Percentiles rank a stretch among this genome's conserved stretches.
phyloP scores from a whole-genome alignment of 53 echinoderm and acorn worm species.

The Zoroaster sp. region DNA sequence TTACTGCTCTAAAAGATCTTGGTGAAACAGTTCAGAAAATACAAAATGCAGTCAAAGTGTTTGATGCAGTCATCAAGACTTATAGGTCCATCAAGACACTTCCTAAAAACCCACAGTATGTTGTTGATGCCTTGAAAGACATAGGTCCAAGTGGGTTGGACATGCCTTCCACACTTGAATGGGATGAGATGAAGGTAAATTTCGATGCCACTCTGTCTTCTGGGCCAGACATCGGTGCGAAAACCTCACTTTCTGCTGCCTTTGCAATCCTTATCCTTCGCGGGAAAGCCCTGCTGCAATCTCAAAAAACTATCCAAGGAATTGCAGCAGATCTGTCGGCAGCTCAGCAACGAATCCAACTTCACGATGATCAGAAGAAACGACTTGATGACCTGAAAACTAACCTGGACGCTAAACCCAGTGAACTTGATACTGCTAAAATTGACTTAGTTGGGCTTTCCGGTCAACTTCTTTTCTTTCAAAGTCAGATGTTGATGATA shows the following conservation, averaged over 20 bases:
- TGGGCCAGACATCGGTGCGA: neutral
- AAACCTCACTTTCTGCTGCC: neutral
- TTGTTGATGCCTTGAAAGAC: slow-evolving; percentile 17
- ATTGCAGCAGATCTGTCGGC: slow-evolving; percentile 1
- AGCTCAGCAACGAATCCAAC: slow-evolving; percentile 1
- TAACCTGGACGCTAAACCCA: slow-evolving; percentile 4
- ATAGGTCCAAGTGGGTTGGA: neutral
- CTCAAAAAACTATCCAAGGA: neutral
- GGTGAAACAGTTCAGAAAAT: slow-evolving; percentile 31
- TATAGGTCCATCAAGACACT: neutral
- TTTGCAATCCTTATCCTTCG: slow-evolving; percentile 22
- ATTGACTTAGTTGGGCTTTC: slow-evolving; percentile 37
- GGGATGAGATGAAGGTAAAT: slow-evolving; percentile 40
- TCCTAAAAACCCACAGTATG: neutral
- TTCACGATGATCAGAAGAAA: neutral
- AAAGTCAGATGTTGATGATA: slow-evolving; percentile 44
- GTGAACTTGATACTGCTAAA: neutral
- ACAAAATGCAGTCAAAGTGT: neutral
- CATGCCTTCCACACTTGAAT: slow-evolving; percentile 20
- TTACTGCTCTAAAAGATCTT: neutral
- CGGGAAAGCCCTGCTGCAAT: slow-evolving; percentile 28
- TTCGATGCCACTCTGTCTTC: slow-evolving; percentile 11
- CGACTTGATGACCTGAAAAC: neutral
- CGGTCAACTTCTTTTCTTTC: slow-evolving; percentile 33
- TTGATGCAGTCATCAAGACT: slow-evolving; percentile 22